Evolutionary conservation across 92 coral and sea anemone genomes (phyloP), one percentile per base, ranked within the genome.

Genomic region (Meandrina meandrites): DNA sequence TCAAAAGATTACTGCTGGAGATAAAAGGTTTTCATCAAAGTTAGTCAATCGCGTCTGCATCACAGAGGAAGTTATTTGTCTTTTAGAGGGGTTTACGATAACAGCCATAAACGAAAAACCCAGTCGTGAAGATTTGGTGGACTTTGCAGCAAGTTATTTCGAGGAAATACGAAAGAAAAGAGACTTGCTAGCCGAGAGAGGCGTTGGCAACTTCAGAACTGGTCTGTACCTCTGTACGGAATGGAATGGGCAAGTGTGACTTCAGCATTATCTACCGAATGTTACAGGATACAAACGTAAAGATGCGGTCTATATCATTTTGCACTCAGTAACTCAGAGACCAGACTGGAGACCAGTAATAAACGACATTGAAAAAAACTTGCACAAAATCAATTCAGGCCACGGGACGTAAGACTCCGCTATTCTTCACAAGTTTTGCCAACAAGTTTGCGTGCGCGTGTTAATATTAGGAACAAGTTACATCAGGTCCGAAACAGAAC

Each of bases 31-130:
- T n/a, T 79, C 89, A 1, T 80, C 89, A 18, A 68, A 80, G 57
- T 58, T 79, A 4, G 71, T 36, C 1, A 76, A 78, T 28, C 89
- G 89, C n/a, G 78, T 90, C 17, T 67, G 79, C 30, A 91, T 90
- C 9, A 74, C 90, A 9, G 91, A 92, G 79, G 89, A 92, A 47
- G 89, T 92, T 8, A 81, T 92, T 16, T 87, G 95, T 31, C 75
- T 92, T 0, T 62, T 92, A 70, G 95, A 92, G 64, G 91, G 93
- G 1, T 87, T 92, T 48, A 92, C 93, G 24, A 76, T 92, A 22
- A 90, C 89, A 37, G 82, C 91, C 21, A 79, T 92, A 79, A 81
- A 87, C 28, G 73, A 81, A 77, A 83, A 77, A 67, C 95, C 95
- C 57, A 32, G 53, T 32, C 89, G 83, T 22, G 82, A 82, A 62